Conservation (phyloP, 2,888 invertebrate genomes). For the Coelopa pilipes region DNA sequence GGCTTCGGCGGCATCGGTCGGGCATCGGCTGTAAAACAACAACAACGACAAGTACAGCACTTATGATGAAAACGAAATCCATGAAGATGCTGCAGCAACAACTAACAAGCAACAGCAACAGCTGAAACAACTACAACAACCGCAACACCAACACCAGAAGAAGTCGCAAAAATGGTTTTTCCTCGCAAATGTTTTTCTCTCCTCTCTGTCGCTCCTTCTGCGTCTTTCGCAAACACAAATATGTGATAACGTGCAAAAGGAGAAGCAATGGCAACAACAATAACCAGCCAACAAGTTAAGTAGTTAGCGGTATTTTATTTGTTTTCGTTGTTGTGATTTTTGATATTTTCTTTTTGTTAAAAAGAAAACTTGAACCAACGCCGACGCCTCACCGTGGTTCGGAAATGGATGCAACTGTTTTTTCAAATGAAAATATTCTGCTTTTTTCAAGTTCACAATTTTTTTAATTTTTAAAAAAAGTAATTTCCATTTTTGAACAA, state of each 20-base stretch:
- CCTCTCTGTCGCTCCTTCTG: neutral
- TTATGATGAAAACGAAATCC: neutral
- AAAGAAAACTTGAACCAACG: too few species aligned
- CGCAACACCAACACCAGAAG: neutral
- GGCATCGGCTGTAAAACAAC: too few species aligned
- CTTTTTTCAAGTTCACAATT: too few species aligned
- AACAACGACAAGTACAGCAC: neutral
- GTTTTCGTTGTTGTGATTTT: too few species aligned
- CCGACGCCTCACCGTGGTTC: too few species aligned
- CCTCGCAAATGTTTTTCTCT: neutral
- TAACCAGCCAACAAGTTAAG: conserved; percentile 1
- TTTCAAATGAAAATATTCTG: too few species aligned
- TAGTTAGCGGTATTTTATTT: neutral
- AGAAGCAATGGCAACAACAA: neutral
- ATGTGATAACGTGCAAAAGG: neutral
- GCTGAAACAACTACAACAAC: neutral
- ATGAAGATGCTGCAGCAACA: neutral
- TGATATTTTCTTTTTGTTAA: neutral
- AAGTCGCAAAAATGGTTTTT: neutral
- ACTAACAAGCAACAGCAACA: neutral
- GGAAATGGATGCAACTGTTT: too few species aligned
- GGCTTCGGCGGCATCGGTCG: too few species aligned
- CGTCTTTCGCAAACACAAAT: neutral
- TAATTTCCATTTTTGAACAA: too few species aligned
- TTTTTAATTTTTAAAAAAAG: too few species aligned